phyloP scores from a whole-genome alignment of 2,797 vertebrate genomes.

The Anolis apletophallus region DNA sequence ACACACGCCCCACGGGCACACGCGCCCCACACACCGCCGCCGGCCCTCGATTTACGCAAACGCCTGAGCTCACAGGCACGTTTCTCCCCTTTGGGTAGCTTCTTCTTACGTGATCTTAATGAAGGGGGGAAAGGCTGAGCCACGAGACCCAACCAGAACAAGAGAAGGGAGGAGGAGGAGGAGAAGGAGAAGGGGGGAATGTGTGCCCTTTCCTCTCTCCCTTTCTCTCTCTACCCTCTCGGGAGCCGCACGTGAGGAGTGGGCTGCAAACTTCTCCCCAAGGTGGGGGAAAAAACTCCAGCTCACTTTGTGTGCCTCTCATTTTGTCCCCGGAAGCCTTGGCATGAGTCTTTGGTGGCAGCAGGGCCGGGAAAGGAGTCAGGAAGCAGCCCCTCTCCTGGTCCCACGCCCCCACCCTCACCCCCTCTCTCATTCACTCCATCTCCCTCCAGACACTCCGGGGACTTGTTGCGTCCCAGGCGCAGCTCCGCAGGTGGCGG shows the following conservation, averaged over 20 bases:
- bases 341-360: constrained; percentile 65
- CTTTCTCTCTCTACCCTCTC: constrained; percentile 54
- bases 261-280: constrained; percentile 74
- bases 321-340: constrained; percentile 53
- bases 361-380: constrained; percentile 77
- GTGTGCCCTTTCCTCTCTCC: constrained; percentile 73
- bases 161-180: constrained; percentile 17
- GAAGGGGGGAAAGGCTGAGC: constrained; percentile 84
- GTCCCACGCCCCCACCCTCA: fast-evolving
- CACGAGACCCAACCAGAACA: constrained; percentile 74
- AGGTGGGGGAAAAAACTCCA: constrained; percentile 37
- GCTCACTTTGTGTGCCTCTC: constrained; percentile 72
- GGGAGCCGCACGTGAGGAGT: constrained; percentile 46
- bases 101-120: constrained; percentile 95
- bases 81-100: constrained; percentile 85
- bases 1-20: no score
- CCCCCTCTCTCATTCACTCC: not conserved
- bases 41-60: constrained; percentile 88
- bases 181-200: constrained; percentile 38
- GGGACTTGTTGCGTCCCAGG: constrained; percentile 91
- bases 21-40: constrained; percentile 22
- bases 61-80: constrained; percentile 88
- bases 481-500: constrained; percentile 15
- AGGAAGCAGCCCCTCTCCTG: constrained; percentile 49
- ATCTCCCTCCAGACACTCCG: constrained; percentile 63